phyloP scores from a whole-genome alignment of 2,113 vertebrate genomes.

The Myotis brandtii region DNA sequence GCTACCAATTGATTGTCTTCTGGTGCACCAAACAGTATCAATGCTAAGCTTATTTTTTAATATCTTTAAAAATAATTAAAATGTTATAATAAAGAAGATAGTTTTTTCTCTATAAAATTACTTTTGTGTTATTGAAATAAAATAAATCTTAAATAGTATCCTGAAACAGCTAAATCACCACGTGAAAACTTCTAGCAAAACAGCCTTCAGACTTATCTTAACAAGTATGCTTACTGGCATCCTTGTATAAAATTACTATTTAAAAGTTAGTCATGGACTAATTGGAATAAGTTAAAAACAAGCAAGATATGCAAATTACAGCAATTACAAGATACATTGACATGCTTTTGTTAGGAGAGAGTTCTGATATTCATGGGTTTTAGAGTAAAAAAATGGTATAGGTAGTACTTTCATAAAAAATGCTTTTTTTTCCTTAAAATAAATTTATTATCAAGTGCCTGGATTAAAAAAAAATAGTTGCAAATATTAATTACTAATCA shows the following conservation, averaged over 20 bases:
- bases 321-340: neutral
- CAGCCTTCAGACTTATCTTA: neutral
- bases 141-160: neutral
- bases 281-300: neutral
- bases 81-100: neutral
- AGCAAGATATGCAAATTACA: neutral
- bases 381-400: neutral
- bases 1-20: neutral
- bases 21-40: neutral
- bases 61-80: neutral
- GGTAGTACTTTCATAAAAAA: neutral
- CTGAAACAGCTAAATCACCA: neutral
- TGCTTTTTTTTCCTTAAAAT: neutral
- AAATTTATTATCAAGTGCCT: neutral
- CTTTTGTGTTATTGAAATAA: constrained; percentile 34
- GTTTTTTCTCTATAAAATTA: neutral
- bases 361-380: neutral
- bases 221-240: neutral
- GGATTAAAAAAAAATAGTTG: neutral
- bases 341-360: neutral
- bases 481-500: neutral
- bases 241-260: neutral
- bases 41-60: neutral
- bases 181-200: neutral
- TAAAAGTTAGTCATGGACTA: neutral